Evolutionary conservation across 2,113 vertebrate species (phyloP), one percentile per base, ranked within the genome.

Genomic region (Regulus satrapa): DNA sequence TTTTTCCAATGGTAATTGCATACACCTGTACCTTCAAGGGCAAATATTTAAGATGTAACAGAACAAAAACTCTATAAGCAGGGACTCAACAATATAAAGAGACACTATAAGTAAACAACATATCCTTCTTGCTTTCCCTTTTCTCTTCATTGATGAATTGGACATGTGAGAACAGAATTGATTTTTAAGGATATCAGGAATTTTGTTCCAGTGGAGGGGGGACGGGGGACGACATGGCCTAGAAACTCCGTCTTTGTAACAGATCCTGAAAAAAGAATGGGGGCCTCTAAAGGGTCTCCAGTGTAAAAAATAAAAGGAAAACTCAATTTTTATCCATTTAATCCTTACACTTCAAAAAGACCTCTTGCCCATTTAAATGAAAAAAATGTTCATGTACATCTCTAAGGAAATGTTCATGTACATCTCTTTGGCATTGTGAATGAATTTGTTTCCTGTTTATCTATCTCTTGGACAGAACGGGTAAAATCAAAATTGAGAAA

Each of bases 391-490:
- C 18, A 46, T 12, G 17, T 2, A 12, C 3, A n/a, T n/a, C n/a
- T n/a, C n/a, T n/a, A n/a, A n/a, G 41, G 14, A 71, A 77, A 55
- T 0, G 0, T 51, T 45, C 18, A 46, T 10, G 18, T 2, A 13
- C 3, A 12, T 69, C 58, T 71, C 4, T 67, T 67, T n/a, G 11
- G 8, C 28, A 63, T 16, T 46, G 7, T 23, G 29, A 32, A 6
- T 18, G 51, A 85, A 40, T n/a, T 59, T 29, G 12, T 55, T 71
- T 77, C 17, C 4, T 45, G 11, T n/a, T 74, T 68, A 24, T 67
- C 21, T 34, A 14, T 75, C 6, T 75, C 11, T 66, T 38, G 23
- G 26, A 41, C 7, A 51, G 21, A 58, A 59, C 2, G 29, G 3
- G 5, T 6, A 36, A 59, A 64, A 71, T 46, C 18, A 76, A 88